Evolutionary conservation across 2,888 invertebrate genomes (phyloP).

Genomic region (Eledone cirrhosa): DNA sequence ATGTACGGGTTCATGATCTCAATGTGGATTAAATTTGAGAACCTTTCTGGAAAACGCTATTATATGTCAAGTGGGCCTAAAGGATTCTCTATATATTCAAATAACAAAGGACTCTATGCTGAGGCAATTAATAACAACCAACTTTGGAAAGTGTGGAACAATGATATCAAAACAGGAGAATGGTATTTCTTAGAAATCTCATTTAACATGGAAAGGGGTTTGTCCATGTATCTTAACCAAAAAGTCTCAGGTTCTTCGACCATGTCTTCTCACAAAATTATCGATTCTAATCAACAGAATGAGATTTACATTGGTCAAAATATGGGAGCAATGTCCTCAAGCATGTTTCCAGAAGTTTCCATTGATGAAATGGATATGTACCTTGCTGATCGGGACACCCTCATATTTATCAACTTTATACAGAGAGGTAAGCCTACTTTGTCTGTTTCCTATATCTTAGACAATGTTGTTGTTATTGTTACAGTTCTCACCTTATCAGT

Average conservation of each 20-base stretch:
- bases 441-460: not conserved
- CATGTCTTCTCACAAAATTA: conserved; percentile 35
- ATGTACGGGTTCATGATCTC: conserved; percentile 57
- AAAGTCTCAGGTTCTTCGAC: conserved; percentile 41
- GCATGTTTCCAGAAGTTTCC: conserved; percentile 39
- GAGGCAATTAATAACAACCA: conserved; percentile 47
- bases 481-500: no score
- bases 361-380: conserved; percentile 61
- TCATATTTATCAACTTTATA: conserved; percentile 52
- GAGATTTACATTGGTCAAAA: conserved; percentile 56
- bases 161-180: conserved; percentile 40
- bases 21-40: conserved; percentile 56
- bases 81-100: conserved; percentile 52
- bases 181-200: conserved; percentile 65
- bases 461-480: not conserved
- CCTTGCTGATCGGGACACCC: conserved; percentile 53
- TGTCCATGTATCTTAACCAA: conserved; percentile 55
- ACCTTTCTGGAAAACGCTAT: conserved; percentile 44
- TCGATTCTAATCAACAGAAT: conserved; percentile 31
- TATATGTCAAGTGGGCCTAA: conserved; percentile 49
- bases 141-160: conserved; percentile 40
- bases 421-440: conserved; percentile 46
- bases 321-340: conserved; percentile 34
- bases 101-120: conserved; percentile 44
- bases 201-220: conserved; percentile 49